Percentiles rank a stretch among this genome's conserved stretches.
These are phyloP conservation scores for Cricetomys ansorgei DNA, from an alignment of 2,113 vertebrate genomes.

Conservation along the genomic window DNA sequence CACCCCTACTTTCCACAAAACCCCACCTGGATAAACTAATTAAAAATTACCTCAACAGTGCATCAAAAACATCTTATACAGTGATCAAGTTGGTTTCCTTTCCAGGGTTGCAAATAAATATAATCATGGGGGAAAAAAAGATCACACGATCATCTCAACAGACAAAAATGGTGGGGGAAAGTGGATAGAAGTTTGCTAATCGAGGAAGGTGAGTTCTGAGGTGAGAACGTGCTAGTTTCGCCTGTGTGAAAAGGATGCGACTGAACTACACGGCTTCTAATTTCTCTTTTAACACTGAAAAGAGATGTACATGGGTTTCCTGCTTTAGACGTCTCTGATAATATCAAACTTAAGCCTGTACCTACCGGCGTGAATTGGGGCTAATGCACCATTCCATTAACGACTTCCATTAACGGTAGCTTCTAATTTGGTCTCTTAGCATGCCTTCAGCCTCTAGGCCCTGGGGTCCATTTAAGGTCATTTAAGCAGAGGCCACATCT, in stretches of 20 bases:
- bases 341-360: conserved; percentile 31
- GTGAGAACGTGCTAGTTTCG: neutral
- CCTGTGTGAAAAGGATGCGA: neutral
- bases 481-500: conserved; percentile 67
- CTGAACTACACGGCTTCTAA: neutral
- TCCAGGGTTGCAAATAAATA: neutral
- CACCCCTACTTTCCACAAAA: neutral
- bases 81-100: neutral
- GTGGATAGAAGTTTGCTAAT: no score
- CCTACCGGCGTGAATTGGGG: neutral
- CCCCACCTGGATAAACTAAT: neutral
- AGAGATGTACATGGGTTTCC: neutral
- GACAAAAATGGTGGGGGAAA: neutral
- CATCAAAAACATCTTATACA: neutral
- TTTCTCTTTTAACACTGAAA: conserved; percentile 8
- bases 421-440: conserved; percentile 58
- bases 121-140: neutral
- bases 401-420: neutral
- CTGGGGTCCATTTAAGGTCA: conserved; percentile 54
- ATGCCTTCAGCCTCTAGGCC: conserved; percentile 39
- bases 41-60: no score
- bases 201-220: neutral
- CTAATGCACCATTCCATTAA: conserved; percentile 13
- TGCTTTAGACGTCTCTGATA: neutral
- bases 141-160: neutral